A percentile compares a stretch with the other conserved stretches of the same genome.
Evolutionary conservation across 2,888 invertebrate species (phyloP).

Genomic region (Ochropleura leucogaster): DNA sequence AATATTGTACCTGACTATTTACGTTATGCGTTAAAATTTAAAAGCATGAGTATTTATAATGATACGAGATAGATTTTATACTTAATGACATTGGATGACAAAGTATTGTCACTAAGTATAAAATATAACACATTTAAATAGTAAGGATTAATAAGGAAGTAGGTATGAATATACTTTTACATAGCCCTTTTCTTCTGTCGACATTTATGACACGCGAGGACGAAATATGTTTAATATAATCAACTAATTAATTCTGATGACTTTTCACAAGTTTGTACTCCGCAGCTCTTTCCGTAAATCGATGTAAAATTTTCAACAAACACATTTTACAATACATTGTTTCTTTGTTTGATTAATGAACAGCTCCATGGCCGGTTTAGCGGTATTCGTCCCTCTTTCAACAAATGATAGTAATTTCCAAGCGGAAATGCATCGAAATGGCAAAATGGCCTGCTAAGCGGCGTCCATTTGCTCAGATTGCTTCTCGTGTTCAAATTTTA

Average conservation of each 20-base stretch:
- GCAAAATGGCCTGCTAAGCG: conserved; percentile 88
- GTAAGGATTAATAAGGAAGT: background rate
- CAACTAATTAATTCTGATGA: background rate
- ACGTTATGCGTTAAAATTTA: background rate
- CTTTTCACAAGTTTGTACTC: background rate
- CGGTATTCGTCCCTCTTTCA: conserved; percentile 82
- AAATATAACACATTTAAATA: background rate
- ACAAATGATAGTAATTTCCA: conserved; percentile 89
- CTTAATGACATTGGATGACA: background rate
- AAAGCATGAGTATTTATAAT: background rate
- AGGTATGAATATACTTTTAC: background rate
- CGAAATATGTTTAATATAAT: conserved; percentile 18
- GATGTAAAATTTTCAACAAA: conserved; percentile 32
- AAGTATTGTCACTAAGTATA: background rate
- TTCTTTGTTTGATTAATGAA: conserved; percentile 70
- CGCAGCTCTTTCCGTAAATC: background rate
- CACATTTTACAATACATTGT: conserved; percentile 45
- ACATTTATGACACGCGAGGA: background rate
- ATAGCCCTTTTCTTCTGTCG: conserved; percentile 3
- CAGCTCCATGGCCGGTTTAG: conserved; percentile 76
- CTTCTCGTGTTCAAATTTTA: conserved; percentile 83
- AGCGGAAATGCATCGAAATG: conserved; percentile 89
- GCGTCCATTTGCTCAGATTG: conserved; percentile 85
- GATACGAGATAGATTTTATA: background rate
- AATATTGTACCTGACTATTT: conserved; percentile 12